Percentiles rank a stretch among this genome's conserved stretches.
Conservation (phyloP, 2,113 vertebrate species). For the Stigmatopora argus region DNA sequence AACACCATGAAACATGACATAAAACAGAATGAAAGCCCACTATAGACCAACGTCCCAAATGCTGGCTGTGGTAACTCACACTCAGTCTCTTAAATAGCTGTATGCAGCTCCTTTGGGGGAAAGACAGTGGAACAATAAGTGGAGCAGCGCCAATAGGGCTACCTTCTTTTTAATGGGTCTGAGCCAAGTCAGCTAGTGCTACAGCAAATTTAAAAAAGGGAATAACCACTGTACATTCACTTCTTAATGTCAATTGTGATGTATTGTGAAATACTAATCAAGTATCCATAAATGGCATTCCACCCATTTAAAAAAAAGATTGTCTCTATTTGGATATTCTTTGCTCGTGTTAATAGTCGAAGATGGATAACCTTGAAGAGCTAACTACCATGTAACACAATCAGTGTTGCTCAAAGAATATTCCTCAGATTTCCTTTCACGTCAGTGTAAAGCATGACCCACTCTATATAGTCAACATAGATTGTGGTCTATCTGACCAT, state of each 20-base stretch:
- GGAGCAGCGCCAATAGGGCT: slow-evolving; percentile 65
- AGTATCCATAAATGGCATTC: not conserved
- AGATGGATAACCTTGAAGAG: not conserved
- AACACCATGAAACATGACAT: slow-evolving; percentile 1
- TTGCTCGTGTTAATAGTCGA: not conserved
- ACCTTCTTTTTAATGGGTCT: slow-evolving; percentile 39
- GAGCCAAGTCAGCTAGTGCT: slow-evolving; percentile 33
- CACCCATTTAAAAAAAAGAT: not conserved
- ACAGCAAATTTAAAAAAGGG: not conserved
- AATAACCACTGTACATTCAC: not conserved
- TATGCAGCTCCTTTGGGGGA: slow-evolving; percentile 12
- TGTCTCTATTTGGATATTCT: not conserved
- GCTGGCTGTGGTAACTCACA: not conserved
- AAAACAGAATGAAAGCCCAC: slow-evolving; percentile 2
- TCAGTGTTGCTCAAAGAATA: not conserved
- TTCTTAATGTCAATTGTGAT: not conserved
- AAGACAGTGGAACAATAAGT: slow-evolving; percentile 32
- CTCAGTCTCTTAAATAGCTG: slow-evolving; percentile 4
- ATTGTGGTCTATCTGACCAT: too few species aligned
- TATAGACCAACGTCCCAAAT: not conserved
- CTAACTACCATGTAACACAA: not conserved
- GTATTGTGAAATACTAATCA: not conserved
- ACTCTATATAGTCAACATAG: not conserved
- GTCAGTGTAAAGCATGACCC: not conserved
- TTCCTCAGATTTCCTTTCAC: not conserved